Evolutionary conservation across 2,888 invertebrate species (phyloP).

Genomic region (Drosophila limbata): DNA sequence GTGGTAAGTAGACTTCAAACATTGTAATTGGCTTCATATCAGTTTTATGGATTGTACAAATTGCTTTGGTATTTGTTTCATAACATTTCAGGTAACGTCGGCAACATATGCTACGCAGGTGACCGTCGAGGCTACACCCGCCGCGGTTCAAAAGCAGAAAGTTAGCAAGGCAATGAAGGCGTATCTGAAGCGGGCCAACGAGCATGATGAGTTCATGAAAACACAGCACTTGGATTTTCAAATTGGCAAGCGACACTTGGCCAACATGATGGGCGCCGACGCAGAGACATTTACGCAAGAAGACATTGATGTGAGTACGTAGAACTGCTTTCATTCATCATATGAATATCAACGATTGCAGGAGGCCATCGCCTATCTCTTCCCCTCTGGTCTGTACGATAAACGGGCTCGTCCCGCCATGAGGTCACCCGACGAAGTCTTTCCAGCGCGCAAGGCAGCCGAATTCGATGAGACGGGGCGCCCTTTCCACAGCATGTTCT

Average conservation of each 20-base stretch:
- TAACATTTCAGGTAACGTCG: conserved; percentile 57
- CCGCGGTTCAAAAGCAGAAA: conserved; percentile 86
- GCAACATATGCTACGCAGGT: conserved; percentile 75
- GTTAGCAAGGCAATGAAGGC: conserved; percentile 95
- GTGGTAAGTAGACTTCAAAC: conserved; percentile 43
- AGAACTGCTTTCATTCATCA: not conserved
- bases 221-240: conserved; percentile 92
- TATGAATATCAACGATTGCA: conserved; percentile 75
- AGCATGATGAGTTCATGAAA: conserved; percentile 94
- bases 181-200: conserved; percentile 92
- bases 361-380: conserved; percentile 96
- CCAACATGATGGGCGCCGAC: conserved; percentile 99
- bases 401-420: conserved; percentile 94
- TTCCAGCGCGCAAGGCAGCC: conserved; percentile 93
- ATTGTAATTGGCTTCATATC: conserved; percentile 28
- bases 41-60: not conserved
- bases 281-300: conserved; percentile 94
- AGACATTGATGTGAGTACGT: conserved; percentile 91
- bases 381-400: conserved; percentile 97
- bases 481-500: conserved; percentile 96
- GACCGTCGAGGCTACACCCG: conserved; percentile 80
- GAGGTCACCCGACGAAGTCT: conserved; percentile 95
- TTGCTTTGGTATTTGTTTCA: conserved; percentile 52
- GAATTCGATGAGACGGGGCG: conserved; percentile 96
- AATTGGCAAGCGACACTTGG: conserved; percentile 97